A percentile compares a stretch with the other conserved stretches of the same genome.
Conservation (phyloP, 2,797 vertebrate genomes). For the Acanthurus tractus region DNA sequence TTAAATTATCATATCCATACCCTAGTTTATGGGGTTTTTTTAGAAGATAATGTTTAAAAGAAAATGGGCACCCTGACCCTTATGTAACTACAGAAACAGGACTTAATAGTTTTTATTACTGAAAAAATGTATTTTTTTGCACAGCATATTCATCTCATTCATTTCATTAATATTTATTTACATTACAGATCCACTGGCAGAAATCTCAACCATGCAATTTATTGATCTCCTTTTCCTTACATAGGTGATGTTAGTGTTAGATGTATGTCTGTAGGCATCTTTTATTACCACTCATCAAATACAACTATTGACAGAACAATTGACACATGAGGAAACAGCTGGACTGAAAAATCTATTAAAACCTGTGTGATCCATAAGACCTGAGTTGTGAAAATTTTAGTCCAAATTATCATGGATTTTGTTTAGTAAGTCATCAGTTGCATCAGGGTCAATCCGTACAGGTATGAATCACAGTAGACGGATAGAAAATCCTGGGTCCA, state of each 20-base stretch:
- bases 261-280: slow-evolving; percentile 22
- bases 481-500: slow-evolving; percentile 56
- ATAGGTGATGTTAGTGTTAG: slow-evolving; percentile 12
- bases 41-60: no score
- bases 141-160: no score
- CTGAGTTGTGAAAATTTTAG: not conserved
- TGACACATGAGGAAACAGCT: slow-evolving; percentile 6
- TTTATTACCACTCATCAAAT: slow-evolving; percentile 11
- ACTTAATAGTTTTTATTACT: no score
- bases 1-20: not conserved
- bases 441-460: slow-evolving; percentile 28
- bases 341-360: not conserved
- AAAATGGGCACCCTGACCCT: no score
- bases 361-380: not conserved
- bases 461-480: slow-evolving; percentile 57
- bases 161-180: no score
- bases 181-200: not conserved
- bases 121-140: no score
- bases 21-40: no score
- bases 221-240: slow-evolving; percentile 18
- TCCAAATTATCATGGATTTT: slow-evolving; percentile 32
- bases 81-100: no score
- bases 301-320: not conserved
- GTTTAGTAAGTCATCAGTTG: slow-evolving; percentile 23
- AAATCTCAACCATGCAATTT: slow-evolving; percentile 6